Percentiles rank a stretch among this genome's conserved stretches.
Conservation (phyloP, 2,888 invertebrate genomes). For the Clivina fossor region DNA sequence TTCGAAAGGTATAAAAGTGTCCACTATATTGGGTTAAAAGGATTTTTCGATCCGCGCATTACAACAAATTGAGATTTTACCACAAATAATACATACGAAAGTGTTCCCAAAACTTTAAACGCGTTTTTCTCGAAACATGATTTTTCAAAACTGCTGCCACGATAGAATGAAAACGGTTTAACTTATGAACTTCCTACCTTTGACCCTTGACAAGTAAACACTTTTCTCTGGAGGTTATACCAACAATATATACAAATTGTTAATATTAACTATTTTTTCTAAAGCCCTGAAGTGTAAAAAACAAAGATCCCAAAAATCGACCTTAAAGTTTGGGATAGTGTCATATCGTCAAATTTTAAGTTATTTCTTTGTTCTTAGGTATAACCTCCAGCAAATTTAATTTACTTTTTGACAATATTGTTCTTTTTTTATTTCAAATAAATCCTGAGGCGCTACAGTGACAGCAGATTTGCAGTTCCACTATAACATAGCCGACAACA, state of each 20-base stretch:
- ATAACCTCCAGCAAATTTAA: no score
- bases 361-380: no score
- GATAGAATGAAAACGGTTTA: not conserved
- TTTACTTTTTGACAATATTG: no score
- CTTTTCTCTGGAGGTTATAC: not conserved
- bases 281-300: not conserved
- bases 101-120: not conserved
- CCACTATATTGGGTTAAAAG: not conserved
- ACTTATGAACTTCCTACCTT: not conserved
- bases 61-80: not conserved
- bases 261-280: not conserved
- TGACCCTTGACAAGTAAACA: not conserved
- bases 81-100: no score
- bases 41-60: not conserved
- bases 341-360: no score
- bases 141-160: not conserved
- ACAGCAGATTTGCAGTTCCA: not conserved
- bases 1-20: slow-evolving; percentile 3
- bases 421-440: not conserved
- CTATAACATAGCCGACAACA: not conserved
- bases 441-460: not conserved
- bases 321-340: no score
- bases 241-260: not conserved
- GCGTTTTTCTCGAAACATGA: slow-evolving; percentile 2
- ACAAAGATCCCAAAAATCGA: not conserved